These are phyloP conservation scores for Unio pictorum DNA, from an alignment of 2,888 invertebrate genomes.

Conservation along the genomic window DNA sequence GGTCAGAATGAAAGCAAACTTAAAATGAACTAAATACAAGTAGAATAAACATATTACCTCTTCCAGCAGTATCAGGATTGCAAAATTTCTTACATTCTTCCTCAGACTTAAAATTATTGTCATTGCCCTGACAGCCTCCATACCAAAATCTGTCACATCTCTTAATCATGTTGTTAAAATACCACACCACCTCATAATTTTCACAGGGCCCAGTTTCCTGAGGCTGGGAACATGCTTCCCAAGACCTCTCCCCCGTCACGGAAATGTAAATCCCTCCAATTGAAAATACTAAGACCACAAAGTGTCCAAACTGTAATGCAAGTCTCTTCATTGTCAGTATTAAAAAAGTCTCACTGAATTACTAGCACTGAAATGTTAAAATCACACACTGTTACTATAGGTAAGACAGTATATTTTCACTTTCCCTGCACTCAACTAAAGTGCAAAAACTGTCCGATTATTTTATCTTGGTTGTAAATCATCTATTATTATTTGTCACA, in stretches of 20 bases:
- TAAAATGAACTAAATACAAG: conserved; percentile 1
- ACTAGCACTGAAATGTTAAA: no score
- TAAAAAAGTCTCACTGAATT: no score
- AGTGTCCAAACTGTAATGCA: no score
- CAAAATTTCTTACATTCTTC: conserved; percentile 81
- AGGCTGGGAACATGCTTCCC: conserved; percentile 68
- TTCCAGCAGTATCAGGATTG: conserved; percentile 14
- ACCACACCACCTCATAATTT: conserved; percentile 58
- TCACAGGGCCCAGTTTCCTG: conserved; percentile 43
- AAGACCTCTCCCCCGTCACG: conserved; percentile 7
- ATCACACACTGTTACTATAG: no score
- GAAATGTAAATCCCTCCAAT: no score
- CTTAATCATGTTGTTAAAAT: conserved; percentile 74
- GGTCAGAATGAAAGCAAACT: background rate
- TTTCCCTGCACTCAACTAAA: no score
- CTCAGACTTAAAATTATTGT: conserved; percentile 79
- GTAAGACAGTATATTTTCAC: no score
- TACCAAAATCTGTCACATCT: conserved; percentile 82
- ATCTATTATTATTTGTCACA: no score
- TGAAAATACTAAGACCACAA: no score
- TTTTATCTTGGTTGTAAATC: no score
- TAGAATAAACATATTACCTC: conserved; percentile 11
- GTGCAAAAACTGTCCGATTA: no score
- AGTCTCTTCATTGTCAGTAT: no score
- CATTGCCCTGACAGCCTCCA: conserved; percentile 72